Evolutionary conservation across 2,888 invertebrate species (phyloP).

Genomic region (Agonopterix alstromeriana): DNA sequence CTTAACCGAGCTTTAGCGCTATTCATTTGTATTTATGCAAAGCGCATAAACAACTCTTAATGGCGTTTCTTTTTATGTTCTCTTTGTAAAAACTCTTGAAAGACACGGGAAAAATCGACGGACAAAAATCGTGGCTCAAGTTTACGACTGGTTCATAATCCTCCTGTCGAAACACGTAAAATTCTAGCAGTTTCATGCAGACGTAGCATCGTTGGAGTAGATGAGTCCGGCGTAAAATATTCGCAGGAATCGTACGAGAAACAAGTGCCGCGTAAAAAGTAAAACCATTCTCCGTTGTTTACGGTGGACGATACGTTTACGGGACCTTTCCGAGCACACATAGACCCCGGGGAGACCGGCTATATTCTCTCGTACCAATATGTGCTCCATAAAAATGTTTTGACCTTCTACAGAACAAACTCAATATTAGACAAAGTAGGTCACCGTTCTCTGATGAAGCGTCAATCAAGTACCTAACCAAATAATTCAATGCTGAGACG

Average conservation of each 20-base stretch:
- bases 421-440: background rate
- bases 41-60: conserved; percentile 48
- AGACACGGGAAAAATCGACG: conserved; percentile 19
- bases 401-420: background rate
- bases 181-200: conserved; percentile 52
- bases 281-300: conserved; percentile 48
- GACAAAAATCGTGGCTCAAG: conserved; percentile 43
- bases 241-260: conserved; percentile 36
- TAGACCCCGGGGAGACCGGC: conserved; percentile 23
- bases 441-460: background rate
- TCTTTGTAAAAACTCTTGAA: conserved; percentile 21
- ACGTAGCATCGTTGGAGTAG: conserved; percentile 49
- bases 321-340: conserved; percentile 27
- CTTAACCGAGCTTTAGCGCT: conserved; percentile 51
- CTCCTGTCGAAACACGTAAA: conserved; percentile 53
- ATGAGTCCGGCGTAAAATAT: conserved; percentile 56
- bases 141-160: conserved; percentile 62
- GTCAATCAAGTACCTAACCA: conserved; percentile 9
- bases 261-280: conserved; percentile 52
- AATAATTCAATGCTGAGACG: conserved; percentile 18
- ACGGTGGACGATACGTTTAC: conserved; percentile 33
- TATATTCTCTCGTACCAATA: conserved; percentile 13
- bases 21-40: conserved; percentile 60
- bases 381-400: conserved; percentile 12
- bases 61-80: conserved; percentile 37